phyloP scores from a whole-genome alignment of 2,113 vertebrate genomes.

The Sebastes schlegelii region DNA sequence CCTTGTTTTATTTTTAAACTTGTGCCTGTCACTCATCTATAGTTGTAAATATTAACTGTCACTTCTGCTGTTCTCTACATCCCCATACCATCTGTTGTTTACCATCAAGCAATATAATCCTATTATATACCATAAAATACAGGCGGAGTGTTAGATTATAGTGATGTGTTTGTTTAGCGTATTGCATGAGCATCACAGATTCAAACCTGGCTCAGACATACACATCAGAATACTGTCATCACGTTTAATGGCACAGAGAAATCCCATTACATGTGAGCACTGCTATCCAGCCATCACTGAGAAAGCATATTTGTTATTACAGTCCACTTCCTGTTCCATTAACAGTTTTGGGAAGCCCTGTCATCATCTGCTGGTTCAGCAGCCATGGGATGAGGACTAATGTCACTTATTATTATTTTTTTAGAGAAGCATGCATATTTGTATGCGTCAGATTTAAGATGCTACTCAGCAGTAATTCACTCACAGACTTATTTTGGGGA shows the following conservation, averaged over 20 bases:
- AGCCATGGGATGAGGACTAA: constrained; percentile 24
- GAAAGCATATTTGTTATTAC: not conserved
- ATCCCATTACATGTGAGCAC: not conserved
- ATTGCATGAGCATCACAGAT: not conserved
- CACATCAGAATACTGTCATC: not conserved
- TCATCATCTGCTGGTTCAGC: constrained; percentile 18
- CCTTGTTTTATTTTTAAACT: constrained; percentile 4
- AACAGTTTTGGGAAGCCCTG: not conserved
- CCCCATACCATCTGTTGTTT: constrained; percentile 57
- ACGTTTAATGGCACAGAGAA: not conserved
- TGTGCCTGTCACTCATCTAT: constrained; percentile 1
- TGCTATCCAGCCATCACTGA: not conserved
- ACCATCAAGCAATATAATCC: constrained; percentile 30
- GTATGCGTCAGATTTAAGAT: constrained; percentile 49
- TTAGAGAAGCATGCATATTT: constrained; percentile 36
- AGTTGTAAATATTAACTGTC: constrained; percentile 18
- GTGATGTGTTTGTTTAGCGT: not conserved
- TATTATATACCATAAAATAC: constrained; percentile 16
- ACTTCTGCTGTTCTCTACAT: constrained; percentile 1
- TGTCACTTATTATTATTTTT: constrained; percentile 27
- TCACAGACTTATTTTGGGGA: not conserved
- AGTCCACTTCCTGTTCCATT: constrained; percentile 9
- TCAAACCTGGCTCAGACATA: not conserved
- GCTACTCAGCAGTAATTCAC: constrained; percentile 11
- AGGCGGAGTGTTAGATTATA: constrained; percentile 9